Evolutionary conservation across 1,140 invertebrate species (phyloP).

Genomic region (Atta cephalotes): DNA sequence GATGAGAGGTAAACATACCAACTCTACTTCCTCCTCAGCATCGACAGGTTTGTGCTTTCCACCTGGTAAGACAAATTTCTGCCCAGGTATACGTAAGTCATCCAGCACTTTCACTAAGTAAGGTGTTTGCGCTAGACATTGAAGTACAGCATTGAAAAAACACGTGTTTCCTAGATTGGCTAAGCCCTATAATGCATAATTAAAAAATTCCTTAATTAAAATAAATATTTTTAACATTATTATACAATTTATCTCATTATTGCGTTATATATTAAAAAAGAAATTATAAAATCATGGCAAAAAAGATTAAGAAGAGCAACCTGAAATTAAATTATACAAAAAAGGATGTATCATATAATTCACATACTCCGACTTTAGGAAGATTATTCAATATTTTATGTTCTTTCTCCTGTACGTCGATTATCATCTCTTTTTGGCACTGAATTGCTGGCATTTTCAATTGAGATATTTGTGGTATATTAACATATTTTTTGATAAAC

Average conservation of each 20-base stretch:
- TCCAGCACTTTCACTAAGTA: slow-evolving; percentile 91
- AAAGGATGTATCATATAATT: background rate
- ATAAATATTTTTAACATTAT: background rate
- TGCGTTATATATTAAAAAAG: background rate
- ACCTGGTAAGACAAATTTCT: slow-evolving; percentile 90
- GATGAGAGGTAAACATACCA: slow-evolving; percentile 76
- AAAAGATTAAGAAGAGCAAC: background rate
- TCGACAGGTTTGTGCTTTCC: slow-evolving; percentile 87
- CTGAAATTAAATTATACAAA: background rate
- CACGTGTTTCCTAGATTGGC: slow-evolving; percentile 97
- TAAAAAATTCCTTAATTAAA: slow-evolving; percentile 32
- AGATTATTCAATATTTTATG: slow-evolving; percentile 65
- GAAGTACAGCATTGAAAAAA: slow-evolving; percentile 98
- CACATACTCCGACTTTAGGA: slow-evolving; percentile 77
- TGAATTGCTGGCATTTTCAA: slow-evolving; percentile 14
- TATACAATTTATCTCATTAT: background rate
- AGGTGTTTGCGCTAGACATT: slow-evolving; percentile 95
- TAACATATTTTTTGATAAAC: slow-evolving; percentile 72
- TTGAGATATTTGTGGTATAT: background rate
- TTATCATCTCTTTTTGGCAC: slow-evolving; percentile 51
- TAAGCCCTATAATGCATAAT: slow-evolving; percentile 87
- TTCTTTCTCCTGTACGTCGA: slow-evolving; percentile 54
- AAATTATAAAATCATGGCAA: too few relatives aligned
- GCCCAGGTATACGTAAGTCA: slow-evolving; percentile 89
- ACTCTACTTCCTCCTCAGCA: slow-evolving; percentile 83